These are phyloP conservation scores for Isurus oxyrinchus DNA, from an alignment of 2,113 vertebrate genomes.

Conservation along the genomic window DNA sequence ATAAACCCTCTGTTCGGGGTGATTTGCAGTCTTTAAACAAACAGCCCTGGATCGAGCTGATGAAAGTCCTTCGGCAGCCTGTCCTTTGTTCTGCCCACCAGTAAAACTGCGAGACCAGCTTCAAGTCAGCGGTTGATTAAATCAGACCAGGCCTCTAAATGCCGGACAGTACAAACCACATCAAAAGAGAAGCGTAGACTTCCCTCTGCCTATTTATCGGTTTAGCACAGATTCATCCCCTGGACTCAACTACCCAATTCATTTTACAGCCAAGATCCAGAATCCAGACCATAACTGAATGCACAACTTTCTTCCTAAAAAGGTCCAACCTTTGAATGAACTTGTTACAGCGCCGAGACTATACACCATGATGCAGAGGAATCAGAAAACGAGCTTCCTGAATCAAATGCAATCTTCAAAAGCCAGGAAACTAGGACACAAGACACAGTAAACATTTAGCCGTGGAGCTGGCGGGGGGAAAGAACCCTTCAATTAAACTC, in stretches of 20 bases:
- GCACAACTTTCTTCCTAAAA: not conserved
- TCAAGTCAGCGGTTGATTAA: not conserved
- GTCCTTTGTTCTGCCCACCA: not conserved
- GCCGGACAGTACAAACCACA: not conserved
- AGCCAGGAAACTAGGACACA: not conserved
- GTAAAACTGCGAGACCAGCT: not conserved
- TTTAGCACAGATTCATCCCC: not conserved
- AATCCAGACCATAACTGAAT: not conserved
- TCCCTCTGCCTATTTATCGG: not conserved
- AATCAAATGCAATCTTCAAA: not conserved
- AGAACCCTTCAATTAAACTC: not conserved
- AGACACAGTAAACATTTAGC: not conserved
- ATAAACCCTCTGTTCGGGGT: not conserved
- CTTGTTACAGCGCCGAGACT: not conserved
- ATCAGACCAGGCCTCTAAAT: not conserved
- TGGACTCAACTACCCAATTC: not conserved
- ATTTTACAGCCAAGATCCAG: not conserved
- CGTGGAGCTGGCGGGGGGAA: not conserved
- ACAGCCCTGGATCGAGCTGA: not conserved
- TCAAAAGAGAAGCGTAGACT: not conserved
- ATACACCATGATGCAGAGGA: not conserved
- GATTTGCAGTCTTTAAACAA: not conserved
- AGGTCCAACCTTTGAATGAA: not conserved
- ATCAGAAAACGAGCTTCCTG: not conserved
- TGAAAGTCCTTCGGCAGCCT: not conserved